phyloP scores from a whole-genome alignment of 2,888 invertebrate species.

The Opisthograptis luteolata region DNA sequence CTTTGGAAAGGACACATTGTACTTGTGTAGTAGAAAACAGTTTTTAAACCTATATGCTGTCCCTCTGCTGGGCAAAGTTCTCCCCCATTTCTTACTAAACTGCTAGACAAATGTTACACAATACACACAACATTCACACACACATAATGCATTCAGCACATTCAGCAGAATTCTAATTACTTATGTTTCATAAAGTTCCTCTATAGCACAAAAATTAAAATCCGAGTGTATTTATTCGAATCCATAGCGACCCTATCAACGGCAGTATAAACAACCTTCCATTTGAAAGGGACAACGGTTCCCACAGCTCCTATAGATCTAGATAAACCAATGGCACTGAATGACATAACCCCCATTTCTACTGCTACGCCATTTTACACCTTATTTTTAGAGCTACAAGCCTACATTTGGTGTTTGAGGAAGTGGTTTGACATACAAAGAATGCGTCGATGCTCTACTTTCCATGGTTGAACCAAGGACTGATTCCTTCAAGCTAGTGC shows the following conservation, averaged over 20 bases:
- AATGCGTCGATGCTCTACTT: conserved; percentile 70
- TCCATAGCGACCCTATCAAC: conserved; percentile 25
- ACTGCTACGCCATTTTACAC: conserved; percentile 20
- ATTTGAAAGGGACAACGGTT: conserved; percentile 74
- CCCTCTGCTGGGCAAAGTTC: too few species aligned
- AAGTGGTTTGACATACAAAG: conserved; percentile 52
- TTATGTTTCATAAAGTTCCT: too few species aligned
- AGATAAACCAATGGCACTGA: conserved; percentile 41
- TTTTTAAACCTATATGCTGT: too few species aligned
- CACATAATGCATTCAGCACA: too few species aligned
- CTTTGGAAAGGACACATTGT: too few species aligned
- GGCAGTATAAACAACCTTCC: conserved; percentile 55
- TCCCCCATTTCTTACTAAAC: too few species aligned
- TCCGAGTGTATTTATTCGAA: conserved; percentile 7
- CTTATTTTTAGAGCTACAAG: conserved; percentile 16
- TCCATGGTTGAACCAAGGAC: conserved; percentile 61
- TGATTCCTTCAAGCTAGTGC: conserved; percentile 24
- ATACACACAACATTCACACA: too few species aligned
- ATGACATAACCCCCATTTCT: conserved; percentile 29
- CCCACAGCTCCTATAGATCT: conserved; percentile 72
- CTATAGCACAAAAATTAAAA: too few species aligned
- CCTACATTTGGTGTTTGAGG: conserved; percentile 25
- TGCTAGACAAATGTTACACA: too few species aligned
- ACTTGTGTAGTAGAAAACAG: too few species aligned
- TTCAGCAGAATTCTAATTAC: too few species aligned